phyloP scores from a whole-genome alignment of 2,113 vertebrate genomes.

The Nymphicus hollandicus region DNA sequence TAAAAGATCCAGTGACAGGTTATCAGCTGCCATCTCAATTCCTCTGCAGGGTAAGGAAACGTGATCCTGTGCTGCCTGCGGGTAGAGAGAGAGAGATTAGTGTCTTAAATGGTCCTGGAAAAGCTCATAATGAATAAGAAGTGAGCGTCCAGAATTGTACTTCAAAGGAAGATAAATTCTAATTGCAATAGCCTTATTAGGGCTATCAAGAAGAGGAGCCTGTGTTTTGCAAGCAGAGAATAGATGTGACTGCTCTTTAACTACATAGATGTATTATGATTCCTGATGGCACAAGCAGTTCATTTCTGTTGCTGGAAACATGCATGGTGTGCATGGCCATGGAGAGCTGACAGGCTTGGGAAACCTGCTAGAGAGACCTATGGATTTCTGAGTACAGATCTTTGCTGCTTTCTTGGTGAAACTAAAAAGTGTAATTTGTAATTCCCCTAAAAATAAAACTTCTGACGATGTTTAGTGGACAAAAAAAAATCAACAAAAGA shows the following conservation, averaged over 20 bases:
- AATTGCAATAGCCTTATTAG: slow-evolving; percentile 12
- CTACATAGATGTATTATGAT: not conserved
- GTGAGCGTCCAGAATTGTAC: slow-evolving; percentile 40
- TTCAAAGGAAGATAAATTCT: slow-evolving; percentile 63
- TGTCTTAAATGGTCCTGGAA: slow-evolving; percentile 49
- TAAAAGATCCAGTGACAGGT: not conserved
- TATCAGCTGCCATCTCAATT: slow-evolving; percentile 21
- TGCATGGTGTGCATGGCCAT: accelerated
- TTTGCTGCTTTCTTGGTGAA: not conserved
- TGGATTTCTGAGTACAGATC: not conserved
- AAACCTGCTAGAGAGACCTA: not conserved
- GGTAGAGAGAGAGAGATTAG: not conserved
- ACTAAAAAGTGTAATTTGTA: not conserved
- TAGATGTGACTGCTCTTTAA: not conserved
- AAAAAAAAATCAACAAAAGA: not conserved
- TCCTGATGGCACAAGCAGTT: not conserved
- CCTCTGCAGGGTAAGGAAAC: slow-evolving; percentile 17
- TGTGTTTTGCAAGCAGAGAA: not conserved
- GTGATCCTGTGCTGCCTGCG: not conserved
- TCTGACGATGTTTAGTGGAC: not conserved
- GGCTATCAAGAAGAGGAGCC: not conserved
- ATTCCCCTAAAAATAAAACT: not conserved
- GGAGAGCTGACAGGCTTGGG: not conserved
- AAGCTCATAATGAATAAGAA: slow-evolving; percentile 61
- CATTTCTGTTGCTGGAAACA: not conserved